phyloP scores from a whole-genome alignment of 2,888 invertebrate species.

The Leucozona laternaria region DNA sequence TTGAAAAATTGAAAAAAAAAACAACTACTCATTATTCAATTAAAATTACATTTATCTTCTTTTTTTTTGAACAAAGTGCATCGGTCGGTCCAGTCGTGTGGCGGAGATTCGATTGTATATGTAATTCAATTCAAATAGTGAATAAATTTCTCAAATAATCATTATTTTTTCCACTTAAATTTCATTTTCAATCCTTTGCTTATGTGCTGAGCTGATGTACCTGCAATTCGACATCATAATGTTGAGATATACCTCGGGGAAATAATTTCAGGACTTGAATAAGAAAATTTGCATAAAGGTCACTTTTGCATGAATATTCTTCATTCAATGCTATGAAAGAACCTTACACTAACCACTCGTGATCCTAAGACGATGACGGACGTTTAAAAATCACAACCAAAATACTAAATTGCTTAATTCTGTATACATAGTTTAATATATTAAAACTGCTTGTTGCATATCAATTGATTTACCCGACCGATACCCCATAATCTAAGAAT shows the following conservation, averaged over 20 bases:
- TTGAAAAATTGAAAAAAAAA: slow-evolving; percentile 41
- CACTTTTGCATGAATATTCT: slow-evolving; percentile 9
- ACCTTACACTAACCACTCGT: background rate
- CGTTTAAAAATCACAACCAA: background rate
- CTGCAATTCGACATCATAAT: background rate
- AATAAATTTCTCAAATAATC: slow-evolving; percentile 34
- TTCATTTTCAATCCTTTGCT: slow-evolving; percentile 18
- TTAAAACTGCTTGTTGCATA: slow-evolving; percentile 14
- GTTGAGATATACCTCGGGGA: background rate
- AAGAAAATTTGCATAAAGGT: background rate
- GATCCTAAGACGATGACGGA: background rate
- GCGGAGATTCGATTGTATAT: slow-evolving; percentile 26
- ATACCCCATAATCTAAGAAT: slow-evolving; percentile 34
- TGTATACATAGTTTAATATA: background rate
- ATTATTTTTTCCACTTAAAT: slow-evolving; percentile 40
- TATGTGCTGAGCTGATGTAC: background rate
- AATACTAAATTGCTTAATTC: slow-evolving; percentile 7
- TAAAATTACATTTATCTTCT: slow-evolving; percentile 52
- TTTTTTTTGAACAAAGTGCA: slow-evolving; percentile 9
- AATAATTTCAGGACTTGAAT: background rate
- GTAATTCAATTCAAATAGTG: slow-evolving; percentile 40
- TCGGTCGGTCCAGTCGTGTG: no score
- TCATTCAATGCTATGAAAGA: background rate
- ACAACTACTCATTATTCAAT: slow-evolving; percentile 52
- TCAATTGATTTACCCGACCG: slow-evolving; percentile 27